Evolutionary conservation across 2,888 invertebrate species (phyloP).

Genomic region (Chloroclysta siterata): DNA sequence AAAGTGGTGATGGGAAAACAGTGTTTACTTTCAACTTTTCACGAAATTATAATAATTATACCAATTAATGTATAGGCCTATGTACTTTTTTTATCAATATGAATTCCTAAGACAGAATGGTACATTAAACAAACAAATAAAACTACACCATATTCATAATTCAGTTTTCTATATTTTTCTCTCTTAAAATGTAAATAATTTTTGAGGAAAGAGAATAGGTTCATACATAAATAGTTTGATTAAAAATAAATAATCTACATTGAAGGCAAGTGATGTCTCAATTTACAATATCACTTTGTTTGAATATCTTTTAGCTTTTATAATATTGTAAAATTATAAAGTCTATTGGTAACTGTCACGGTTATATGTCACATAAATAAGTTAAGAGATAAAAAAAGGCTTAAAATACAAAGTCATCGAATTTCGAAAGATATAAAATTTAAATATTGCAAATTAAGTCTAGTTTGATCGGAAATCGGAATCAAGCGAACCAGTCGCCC

Average conservation of each 20-base stretch:
- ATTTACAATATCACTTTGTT: slow-evolving; percentile 46
- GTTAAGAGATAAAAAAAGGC: slow-evolving; percentile 70
- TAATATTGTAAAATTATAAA: slow-evolving; percentile 55
- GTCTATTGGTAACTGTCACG: slow-evolving; percentile 80
- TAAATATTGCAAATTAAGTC: slow-evolving; percentile 41
- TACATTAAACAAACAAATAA: not conserved
- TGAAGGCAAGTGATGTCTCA: slow-evolving; percentile 72
- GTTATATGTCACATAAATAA: slow-evolving; percentile 79
- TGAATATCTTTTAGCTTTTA: slow-evolving; percentile 20
- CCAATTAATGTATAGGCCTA: no score
- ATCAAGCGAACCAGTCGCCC: slow-evolving; percentile 76
- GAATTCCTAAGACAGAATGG: not conserved
- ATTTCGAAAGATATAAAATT: slow-evolving; percentile 37
- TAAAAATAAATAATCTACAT: slow-evolving; percentile 72
- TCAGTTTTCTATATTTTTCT: slow-evolving; percentile 75
- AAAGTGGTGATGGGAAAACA: slow-evolving; percentile 40
- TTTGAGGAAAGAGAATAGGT: slow-evolving; percentile 58
- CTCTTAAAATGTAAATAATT: slow-evolving; percentile 76
- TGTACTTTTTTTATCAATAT: no score
- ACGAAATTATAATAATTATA: no score
- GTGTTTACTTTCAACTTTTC: slow-evolving; percentile 14
- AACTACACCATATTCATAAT: slow-evolving; percentile 58
- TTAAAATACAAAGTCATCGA: slow-evolving; percentile 54
- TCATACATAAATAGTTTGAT: slow-evolving; percentile 66
- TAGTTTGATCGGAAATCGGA: slow-evolving; percentile 57